These are phyloP conservation scores for Epinephelus lanceolatus DNA, from an alignment of 2,113 vertebrate species.

Conservation along the genomic window DNA sequence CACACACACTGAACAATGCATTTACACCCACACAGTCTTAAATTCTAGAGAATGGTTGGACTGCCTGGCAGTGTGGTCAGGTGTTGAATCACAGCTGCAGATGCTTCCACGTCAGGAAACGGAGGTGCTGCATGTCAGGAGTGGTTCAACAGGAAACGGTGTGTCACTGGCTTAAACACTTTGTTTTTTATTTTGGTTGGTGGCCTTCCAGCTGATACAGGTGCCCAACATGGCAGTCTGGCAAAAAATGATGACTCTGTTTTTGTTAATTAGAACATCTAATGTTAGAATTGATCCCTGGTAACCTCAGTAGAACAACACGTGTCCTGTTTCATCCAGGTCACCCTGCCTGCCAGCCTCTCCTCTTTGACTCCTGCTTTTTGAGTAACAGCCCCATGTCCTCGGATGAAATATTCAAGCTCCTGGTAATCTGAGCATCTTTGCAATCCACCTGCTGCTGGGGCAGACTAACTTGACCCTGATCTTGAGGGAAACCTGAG, in stretches of 20 bases:
- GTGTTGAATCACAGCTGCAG: conserved; percentile 55
- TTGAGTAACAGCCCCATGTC: conserved; percentile 40
- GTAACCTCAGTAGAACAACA: conserved; percentile 41
- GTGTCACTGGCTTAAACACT: conserved; percentile 26
- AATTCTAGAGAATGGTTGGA: conserved; percentile 20
- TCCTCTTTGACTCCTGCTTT: conserved; percentile 68
- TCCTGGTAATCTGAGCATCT: conserved; percentile 66
- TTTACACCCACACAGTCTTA: conserved; percentile 42
- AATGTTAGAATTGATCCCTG: conserved; percentile 36
- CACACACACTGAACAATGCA: conserved; percentile 36
- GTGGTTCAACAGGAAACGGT: conserved; percentile 58
- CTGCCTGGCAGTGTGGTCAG: conserved; percentile 27
- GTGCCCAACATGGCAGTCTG: not conserved
- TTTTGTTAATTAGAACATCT: conserved; percentile 48
- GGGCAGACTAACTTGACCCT: conserved; percentile 59
- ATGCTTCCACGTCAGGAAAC: conserved; percentile 72
- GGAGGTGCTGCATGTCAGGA: conserved; percentile 38
- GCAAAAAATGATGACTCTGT: not conserved
- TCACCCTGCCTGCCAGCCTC: not conserved
- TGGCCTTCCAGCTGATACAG: conserved; percentile 46
- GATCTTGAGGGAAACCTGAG: conserved; percentile 75
- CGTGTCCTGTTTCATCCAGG: conserved; percentile 57
- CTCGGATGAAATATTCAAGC: conserved; percentile 83
- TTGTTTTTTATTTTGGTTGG: conserved; percentile 60
- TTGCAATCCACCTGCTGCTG: conserved; percentile 61